These are phyloP conservation scores for Vulpes lagopus DNA, from an alignment of 2,113 vertebrate species.

Conservation along the genomic window DNA sequence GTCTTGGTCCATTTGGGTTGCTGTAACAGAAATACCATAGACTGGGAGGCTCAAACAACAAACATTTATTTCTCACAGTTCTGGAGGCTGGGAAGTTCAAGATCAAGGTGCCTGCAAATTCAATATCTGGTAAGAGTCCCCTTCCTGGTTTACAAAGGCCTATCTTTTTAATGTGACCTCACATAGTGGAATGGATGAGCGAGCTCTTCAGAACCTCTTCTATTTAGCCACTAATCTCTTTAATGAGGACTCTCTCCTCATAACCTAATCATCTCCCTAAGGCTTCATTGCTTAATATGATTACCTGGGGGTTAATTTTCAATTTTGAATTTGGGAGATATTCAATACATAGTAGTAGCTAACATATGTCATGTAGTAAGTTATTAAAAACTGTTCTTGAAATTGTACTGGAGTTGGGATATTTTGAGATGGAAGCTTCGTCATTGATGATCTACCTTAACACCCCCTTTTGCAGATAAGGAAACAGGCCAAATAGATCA, in stretches of 20 bases:
- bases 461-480: neutral
- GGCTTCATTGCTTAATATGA: neutral
- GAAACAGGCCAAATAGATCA: neutral
- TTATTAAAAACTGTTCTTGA: neutral
- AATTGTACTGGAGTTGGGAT: neutral
- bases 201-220: neutral
- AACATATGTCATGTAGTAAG: neutral
- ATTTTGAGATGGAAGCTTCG: neutral
- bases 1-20: neutral
- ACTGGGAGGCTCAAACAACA: neutral
- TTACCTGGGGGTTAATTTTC: neutral
- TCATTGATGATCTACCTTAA: neutral
- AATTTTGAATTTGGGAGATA: neutral
- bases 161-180: neutral
- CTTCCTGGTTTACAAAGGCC: neutral
- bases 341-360: neutral
- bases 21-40: neutral
- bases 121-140: neutral
- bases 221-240: neutral
- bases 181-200: neutral
- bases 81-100: neutral
- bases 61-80: neutral
- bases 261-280: neutral
- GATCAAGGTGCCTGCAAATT: neutral
- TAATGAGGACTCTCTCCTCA: neutral